Evolutionary conservation across 2,888 invertebrate genomes (phyloP).

Genomic region (Lordiphosa fenestrarum): DNA sequence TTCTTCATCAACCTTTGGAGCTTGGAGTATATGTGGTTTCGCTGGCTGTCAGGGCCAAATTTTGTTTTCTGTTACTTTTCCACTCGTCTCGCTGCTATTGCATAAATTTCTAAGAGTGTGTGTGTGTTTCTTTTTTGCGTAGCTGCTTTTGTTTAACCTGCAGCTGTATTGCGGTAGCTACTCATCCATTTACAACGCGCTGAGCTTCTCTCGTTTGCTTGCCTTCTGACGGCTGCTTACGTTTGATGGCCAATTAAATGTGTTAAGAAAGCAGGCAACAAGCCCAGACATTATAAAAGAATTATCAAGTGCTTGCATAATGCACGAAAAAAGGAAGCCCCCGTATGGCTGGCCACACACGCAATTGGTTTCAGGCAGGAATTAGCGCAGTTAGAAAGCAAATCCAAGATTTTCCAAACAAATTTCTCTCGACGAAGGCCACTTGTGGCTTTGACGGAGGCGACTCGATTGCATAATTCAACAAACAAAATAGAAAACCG

Average conservation of each 20-base stretch:
- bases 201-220: constrained; percentile 20
- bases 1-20: too few relatives aligned
- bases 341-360: constrained; percentile 37
- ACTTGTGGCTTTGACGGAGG: constrained; percentile 52
- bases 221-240: constrained; percentile 33
- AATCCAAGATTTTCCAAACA: constrained; percentile 12
- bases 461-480: constrained; percentile 62
- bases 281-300: constrained; percentile 44
- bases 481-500: constrained; percentile 56
- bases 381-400: constrained; percentile 49
- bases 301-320: constrained; percentile 59
- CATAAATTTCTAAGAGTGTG: constrained; percentile 10
- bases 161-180: neutral
- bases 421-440: constrained; percentile 31
- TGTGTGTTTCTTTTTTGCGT: constrained; percentile 7
- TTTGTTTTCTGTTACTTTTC: too few relatives aligned
- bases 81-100: too few relatives aligned
- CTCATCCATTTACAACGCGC: constrained; percentile 4
- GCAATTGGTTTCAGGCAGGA: constrained; percentile 30
- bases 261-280: constrained; percentile 33
- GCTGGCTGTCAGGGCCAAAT: too few relatives aligned
- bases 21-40: too few relatives aligned
- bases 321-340: constrained; percentile 42
- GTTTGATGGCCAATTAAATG: constrained; percentile 63
- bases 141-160: constrained; percentile 21